phyloP scores from a whole-genome alignment of 1,140 invertebrate genomes.

The Dryas iulia region DNA sequence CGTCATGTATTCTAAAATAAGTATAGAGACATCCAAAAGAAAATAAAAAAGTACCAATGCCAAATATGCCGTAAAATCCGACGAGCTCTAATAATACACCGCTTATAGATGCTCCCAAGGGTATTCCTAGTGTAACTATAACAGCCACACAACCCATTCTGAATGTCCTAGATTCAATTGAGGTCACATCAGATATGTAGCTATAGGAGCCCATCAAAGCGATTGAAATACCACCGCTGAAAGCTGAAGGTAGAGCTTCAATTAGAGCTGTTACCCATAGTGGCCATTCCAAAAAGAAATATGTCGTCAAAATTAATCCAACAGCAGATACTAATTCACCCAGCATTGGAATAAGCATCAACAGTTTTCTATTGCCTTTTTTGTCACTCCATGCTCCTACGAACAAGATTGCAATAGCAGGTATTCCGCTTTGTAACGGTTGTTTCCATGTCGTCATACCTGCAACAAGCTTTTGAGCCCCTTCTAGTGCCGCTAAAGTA shows the following conservation, averaged over 20 bases:
- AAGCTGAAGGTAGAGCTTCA: conserved; percentile 77
- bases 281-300: conserved; percentile 79
- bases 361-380: conserved; percentile 81
- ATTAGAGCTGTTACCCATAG: conserved; percentile 78
- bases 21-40: conserved; percentile 62
- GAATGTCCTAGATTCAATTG: conserved; percentile 79
- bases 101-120: conserved; percentile 70
- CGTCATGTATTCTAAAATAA: conserved; percentile 58
- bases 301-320: conserved; percentile 77
- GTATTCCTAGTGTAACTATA: conserved; percentile 74
- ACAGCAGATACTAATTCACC: conserved; percentile 75
- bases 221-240: conserved; percentile 78
- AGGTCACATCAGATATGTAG: conserved; percentile 81
- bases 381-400: conserved; percentile 84
- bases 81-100: conserved; percentile 66
- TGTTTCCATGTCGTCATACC: conserved; percentile 80
- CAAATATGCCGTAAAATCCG: conserved; percentile 76
- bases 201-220: conserved; percentile 81
- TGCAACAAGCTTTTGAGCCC: conserved; percentile 76
- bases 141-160: conserved; percentile 81
- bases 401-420: conserved; percentile 81
- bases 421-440: conserved; percentile 79
- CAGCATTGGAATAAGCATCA: conserved; percentile 80
- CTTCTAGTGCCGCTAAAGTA: conserved; percentile 51
- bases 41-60: conserved; percentile 54